Evolutionary conservation across 1,140 invertebrate genomes (phyloP).

Genomic region (Macrobrachium nipponense): DNA sequence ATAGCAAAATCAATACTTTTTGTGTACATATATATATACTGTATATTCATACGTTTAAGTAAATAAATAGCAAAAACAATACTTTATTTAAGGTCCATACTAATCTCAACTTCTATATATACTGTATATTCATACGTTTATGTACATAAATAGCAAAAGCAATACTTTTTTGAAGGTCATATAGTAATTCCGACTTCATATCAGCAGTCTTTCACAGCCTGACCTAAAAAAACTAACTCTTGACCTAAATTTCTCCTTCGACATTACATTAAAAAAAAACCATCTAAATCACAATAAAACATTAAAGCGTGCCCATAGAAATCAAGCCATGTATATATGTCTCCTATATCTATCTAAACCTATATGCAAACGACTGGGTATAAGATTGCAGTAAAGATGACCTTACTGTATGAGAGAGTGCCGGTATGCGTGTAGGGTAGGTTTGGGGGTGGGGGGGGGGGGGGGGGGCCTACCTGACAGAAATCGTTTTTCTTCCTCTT

Average conservation of each 20-base stretch:
- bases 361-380: background rate
- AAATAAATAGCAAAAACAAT: background rate
- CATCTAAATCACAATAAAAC: too few relatives aligned
- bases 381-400: background rate
- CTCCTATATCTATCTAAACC: background rate
- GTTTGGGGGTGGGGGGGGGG: background rate
- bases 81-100: too few relatives aligned
- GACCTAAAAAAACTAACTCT: too few relatives aligned
- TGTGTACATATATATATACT: slow-evolving; percentile 15
- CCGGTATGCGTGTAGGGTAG: background rate
- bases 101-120: too few relatives aligned
- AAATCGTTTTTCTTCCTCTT: background rate
- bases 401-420: background rate
- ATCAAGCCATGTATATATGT: background rate
- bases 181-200: too few relatives aligned
- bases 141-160: background rate
- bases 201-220: too few relatives aligned
- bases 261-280: too few relatives aligned
- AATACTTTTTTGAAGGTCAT: too few relatives aligned
- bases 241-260: too few relatives aligned
- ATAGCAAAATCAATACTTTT: background rate
- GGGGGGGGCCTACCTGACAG: background rate
- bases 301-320: too few relatives aligned
- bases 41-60: slow-evolving; percentile 2
- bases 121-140: background rate